Evolutionary conservation across 2,113 vertebrate genomes (phyloP).

Genomic region (Leptodactylus fuscus): DNA sequence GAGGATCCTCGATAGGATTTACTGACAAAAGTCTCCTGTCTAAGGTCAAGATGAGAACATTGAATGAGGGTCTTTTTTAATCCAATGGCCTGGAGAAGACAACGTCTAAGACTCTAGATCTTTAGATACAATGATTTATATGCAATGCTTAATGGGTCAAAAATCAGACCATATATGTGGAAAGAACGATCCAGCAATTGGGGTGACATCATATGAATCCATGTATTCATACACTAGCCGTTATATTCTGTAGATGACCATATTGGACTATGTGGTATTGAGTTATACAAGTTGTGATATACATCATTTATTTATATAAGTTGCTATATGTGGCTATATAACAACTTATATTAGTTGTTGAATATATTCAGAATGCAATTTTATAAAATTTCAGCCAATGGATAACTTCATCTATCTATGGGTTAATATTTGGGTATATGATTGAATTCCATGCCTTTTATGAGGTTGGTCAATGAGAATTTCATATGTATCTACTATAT

Average conservation of each 20-base stretch:
- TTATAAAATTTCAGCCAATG: neutral
- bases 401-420: neutral
- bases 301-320: too few species aligned
- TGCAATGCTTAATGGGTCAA: neutral
- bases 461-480: neutral
- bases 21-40: too few species aligned
- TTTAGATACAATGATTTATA: neutral
- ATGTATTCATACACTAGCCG: neutral
- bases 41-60: too few species aligned
- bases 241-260: neutral
- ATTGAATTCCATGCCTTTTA: neutral
- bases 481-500: neutral
- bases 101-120: neutral
- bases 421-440: neutral
- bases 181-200: neutral
- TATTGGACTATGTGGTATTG: neutral
- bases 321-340: too few species aligned
- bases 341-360: neutral
- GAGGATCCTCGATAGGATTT: too few species aligned
- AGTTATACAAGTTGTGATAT: too few species aligned
- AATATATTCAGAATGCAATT: neutral
- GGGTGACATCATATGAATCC: too few species aligned
- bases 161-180: neutral
- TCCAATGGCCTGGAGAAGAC: neutral
- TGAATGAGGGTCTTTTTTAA: neutral